Evolutionary conservation across 2,113 vertebrate species (phyloP), one percentile per base, ranked within the genome.

Genomic region (Panthera tigris): DNA sequence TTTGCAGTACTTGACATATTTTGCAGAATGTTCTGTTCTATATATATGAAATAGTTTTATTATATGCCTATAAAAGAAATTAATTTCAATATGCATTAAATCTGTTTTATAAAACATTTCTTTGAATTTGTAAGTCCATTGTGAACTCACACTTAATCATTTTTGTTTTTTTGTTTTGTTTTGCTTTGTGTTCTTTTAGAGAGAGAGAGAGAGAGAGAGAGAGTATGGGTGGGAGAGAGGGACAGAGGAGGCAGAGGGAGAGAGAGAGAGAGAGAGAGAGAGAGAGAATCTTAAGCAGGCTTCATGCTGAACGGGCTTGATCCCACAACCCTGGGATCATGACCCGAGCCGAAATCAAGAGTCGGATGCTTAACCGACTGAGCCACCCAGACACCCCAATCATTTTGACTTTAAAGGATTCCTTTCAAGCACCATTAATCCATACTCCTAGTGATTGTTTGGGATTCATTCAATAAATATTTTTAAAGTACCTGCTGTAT

Each of bases 401-500:
- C 31, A 85, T 89, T 89, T 84, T 86, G 55, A 68, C 48, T 90
- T 85, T 80, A 74, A 85, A 96, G 45, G 27, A 57, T 92, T 88
- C 13, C 93, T 91, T 94, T 6, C 36, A 86, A 71, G 41, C 31
- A 83, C n/a, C 79, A 29, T 1, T 71, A 79, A 83, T 88, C 88
- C 15, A 81, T 33, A 88, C 21, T 89, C 8, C 71, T 89, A 91
- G 66, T 96, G 63, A 71, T n/a, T 11, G 41, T 69, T 78, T 94
- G 66, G 45, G 50, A 88, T 87, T 81, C 36, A 93, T 89, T 91
- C 57, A 95, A 33, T 63, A 93, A 65, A 84, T 83, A 50, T 66
- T 95, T 97, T 90, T 25, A 88, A 89, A 91, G 31, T 80, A 73
- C 10, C 19, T 91, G 36, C n/a, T 93, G 21, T 88, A 63, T 91